These are phyloP conservation scores for Hemibagrus wyckioides DNA, from an alignment of 2,113 vertebrate genomes.

Conservation along the genomic window DNA sequence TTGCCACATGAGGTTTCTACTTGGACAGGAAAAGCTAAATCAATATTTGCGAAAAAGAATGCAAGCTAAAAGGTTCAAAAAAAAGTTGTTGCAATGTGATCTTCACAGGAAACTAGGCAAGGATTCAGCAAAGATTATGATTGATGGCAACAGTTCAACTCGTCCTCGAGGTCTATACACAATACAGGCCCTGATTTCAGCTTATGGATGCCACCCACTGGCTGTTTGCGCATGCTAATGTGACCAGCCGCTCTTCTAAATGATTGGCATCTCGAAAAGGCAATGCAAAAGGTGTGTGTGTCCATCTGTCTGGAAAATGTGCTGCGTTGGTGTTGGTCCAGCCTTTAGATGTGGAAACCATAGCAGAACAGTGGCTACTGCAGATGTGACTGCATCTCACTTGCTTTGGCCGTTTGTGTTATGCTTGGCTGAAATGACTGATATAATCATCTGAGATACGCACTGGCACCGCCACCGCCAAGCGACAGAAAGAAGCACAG, in stretches of 20 bases:
- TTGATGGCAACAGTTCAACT: conserved; percentile 29
- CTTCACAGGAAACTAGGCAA: conserved; percentile 7
- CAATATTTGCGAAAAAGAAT: conserved; percentile 23
- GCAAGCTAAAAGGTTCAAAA: neutral
- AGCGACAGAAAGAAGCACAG: conserved; percentile 35
- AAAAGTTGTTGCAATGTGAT: conserved; percentile 18
- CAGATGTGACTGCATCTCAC: conserved; percentile 51
- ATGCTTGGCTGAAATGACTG: conserved; percentile 53
- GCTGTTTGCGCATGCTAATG: conserved; percentile 45
- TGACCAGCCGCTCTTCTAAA: conserved; percentile 45
- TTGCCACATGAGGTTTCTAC: conserved; percentile 40
- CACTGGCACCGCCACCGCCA: conserved; percentile 40
- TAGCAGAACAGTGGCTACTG: conserved; percentile 43
- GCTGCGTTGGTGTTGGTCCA: conserved; percentile 49
- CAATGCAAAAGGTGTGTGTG: conserved; percentile 52
- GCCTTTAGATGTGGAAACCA: conserved; percentile 41
- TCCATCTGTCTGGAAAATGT: conserved; percentile 59
- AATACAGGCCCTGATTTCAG: conserved; percentile 17
- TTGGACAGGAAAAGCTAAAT: conserved; percentile 18
- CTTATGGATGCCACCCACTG: conserved; percentile 40
- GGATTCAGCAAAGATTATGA: neutral
- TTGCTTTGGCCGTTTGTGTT: conserved; percentile 50
- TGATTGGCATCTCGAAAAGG: conserved; percentile 53
- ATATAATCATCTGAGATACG: conserved; percentile 53
- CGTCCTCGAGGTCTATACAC: conserved; percentile 13